Evolutionary conservation across 2,888 invertebrate genomes (phyloP).

Genomic region (Flexamia atlantica): DNA sequence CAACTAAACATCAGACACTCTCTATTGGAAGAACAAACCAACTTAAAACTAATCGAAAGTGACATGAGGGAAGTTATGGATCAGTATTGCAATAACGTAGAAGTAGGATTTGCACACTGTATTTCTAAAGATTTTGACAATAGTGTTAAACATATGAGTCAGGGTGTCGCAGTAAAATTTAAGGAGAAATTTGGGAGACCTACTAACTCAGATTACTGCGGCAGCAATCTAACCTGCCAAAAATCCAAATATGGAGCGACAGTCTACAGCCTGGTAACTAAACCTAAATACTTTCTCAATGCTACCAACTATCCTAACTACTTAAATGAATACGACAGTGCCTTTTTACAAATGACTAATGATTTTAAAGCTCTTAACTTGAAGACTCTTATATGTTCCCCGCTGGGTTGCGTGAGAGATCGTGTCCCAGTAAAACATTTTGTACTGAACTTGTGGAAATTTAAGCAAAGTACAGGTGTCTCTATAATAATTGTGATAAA

Average conservation of each 20-base stretch:
- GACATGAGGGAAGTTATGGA: not conserved
- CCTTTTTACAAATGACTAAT: not conserved
- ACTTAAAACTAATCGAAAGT: not conserved
- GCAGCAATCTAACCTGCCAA: not conserved
- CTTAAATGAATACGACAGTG: not conserved
- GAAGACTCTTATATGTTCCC: not conserved
- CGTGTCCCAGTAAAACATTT: not conserved
- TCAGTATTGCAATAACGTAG: not conserved
- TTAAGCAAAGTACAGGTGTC: not conserved
- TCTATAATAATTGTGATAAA: not conserved
- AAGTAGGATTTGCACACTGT: conserved; percentile 9
- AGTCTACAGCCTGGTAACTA: not conserved
- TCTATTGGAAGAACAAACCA: not conserved
- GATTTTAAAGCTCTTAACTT: conserved; percentile 16
- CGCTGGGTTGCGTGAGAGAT: not conserved
- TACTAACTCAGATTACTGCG: not conserved
- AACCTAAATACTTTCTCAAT: conserved; percentile 13
- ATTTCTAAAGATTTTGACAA: conserved; percentile 5
- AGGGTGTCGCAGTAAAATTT: not conserved
- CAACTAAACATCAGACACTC: not conserved
- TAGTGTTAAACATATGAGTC: not conserved
- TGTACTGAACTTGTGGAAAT: not conserved
- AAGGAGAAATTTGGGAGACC: not conserved
- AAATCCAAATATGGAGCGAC: not conserved
- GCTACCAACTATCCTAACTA: not conserved